Percentiles rank a stretch among this genome's conserved stretches.
phyloP scores from a whole-genome alignment of 2,888 invertebrate genomes.

The Eudasyphora cyanicolor region DNA sequence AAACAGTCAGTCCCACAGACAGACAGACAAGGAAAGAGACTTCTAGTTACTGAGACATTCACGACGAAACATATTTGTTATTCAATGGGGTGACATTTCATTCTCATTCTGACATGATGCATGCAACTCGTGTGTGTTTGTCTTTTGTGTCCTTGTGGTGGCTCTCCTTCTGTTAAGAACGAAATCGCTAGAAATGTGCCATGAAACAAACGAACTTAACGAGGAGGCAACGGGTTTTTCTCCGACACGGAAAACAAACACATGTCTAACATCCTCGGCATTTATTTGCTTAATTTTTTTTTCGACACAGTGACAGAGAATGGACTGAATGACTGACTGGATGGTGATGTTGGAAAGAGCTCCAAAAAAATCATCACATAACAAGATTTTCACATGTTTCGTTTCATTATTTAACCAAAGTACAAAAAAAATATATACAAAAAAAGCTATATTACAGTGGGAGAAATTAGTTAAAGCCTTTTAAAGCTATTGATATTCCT shows the following conservation, averaged over 20 bases:
- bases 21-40: too few species aligned
- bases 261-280: constrained; percentile 15
- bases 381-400: constrained; percentile 14
- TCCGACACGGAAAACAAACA: background rate
- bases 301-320: background rate
- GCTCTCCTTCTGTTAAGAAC: background rate
- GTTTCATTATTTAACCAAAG: background rate
- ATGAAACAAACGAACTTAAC: constrained; percentile 13
- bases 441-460: too few species aligned
- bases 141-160: constrained; percentile 21
- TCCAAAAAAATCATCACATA: constrained; percentile 21
- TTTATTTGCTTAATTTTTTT: constrained; percentile 13
- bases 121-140: constrained; percentile 29
- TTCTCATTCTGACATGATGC: constrained; percentile 25
- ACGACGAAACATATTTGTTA: constrained; percentile 3
- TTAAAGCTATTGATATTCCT: too few species aligned
- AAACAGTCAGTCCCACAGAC: background rate
- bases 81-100: constrained; percentile 21
- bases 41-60: too few species aligned
- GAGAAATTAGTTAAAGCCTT: too few species aligned
- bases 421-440: too few species aligned
- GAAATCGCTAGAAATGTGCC: background rate
- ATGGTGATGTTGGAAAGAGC: background rate
- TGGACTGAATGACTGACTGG: background rate
- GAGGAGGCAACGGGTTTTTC: background rate